Conservation (phyloP, 2,797 vertebrate genomes). For the Sebastes cheni region DNA sequence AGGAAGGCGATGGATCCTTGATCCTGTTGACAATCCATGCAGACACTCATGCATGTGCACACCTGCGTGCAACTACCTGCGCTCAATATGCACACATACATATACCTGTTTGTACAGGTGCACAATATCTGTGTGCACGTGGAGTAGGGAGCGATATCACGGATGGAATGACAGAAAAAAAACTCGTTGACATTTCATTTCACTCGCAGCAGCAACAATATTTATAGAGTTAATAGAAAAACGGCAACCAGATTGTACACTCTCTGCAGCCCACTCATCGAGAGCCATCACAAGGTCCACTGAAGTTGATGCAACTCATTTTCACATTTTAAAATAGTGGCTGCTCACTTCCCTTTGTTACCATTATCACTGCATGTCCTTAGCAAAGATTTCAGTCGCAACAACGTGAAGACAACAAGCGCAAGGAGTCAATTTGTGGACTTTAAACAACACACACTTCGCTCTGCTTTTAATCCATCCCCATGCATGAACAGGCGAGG, state of each 20-base stretch:
- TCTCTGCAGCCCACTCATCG: constrained; percentile 40
- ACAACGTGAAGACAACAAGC: neutral
- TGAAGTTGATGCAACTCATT: constrained; percentile 47
- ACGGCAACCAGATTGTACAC: constrained; percentile 41
- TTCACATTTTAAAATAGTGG: constrained; percentile 62
- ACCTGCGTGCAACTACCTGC: constrained; percentile 24
- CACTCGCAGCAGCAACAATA: neutral
- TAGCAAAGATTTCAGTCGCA: neutral
- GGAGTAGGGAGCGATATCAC: neutral
- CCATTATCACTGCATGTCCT: constrained; percentile 3
- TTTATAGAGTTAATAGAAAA: constrained; percentile 40
- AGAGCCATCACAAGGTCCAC: constrained; percentile 29
- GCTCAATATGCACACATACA: neutral
- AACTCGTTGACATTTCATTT: constrained; percentile 44
- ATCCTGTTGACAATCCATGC: constrained; percentile 31
- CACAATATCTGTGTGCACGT: neutral
- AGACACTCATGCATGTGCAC: constrained; percentile 2
- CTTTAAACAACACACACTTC: neutral
- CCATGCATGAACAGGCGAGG: constrained; percentile 32
- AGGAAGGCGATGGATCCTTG: neutral
- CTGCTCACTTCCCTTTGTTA: constrained; percentile 52
- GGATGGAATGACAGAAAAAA: constrained; percentile 22
- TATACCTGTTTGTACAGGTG: neutral
- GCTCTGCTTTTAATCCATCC: constrained; percentile 27
- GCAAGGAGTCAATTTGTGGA: neutral